phyloP scores from a whole-genome alignment of 64 coral and sea anemone genomes.

The Stichodactyla mertensii region DNA sequence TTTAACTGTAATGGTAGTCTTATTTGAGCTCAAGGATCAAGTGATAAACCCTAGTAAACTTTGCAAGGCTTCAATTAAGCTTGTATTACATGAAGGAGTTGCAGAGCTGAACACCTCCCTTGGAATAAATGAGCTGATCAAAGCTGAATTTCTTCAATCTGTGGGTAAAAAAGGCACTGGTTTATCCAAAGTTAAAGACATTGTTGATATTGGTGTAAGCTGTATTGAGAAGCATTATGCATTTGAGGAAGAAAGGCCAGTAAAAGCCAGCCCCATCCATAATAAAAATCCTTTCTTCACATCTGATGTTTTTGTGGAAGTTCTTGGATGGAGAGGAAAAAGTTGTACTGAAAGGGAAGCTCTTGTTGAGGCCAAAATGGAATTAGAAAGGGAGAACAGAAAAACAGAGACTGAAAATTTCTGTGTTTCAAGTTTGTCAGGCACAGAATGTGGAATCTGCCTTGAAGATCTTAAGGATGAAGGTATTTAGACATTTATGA shows the following conservation, averaged over 20 bases:
- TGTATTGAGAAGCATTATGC: not conserved
- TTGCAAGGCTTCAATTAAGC: too few relatives aligned
- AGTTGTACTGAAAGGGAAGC: not conserved
- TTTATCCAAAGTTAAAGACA: not conserved
- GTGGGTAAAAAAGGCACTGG: not conserved
- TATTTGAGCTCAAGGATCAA: too few relatives aligned
- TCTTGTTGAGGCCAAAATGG: slow-evolving; percentile 6
- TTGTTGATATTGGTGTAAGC: slow-evolving; percentile 15
- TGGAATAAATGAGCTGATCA: not conserved
- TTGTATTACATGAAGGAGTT: too few relatives aligned
- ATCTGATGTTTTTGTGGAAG: slow-evolving; percentile 16
- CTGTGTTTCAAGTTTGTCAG: not conserved
- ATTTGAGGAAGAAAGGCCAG: not conserved
- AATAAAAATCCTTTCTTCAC: not conserved
- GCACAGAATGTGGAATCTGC: slow-evolving; percentile 40
- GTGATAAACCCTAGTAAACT: too few relatives aligned
- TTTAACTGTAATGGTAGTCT: too few relatives aligned
- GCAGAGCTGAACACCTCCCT: not conserved
- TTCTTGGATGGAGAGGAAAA: slow-evolving; percentile 33
- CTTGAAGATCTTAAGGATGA: not conserved
- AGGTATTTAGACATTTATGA: not conserved
- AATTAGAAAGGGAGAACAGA: not conserved
- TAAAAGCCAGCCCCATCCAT: not conserved
- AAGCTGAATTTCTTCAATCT: slow-evolving; percentile 1
- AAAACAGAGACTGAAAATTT: not conserved